phyloP scores from a whole-genome alignment of 2,113 vertebrate species.

The Trachemys scripta region DNA sequence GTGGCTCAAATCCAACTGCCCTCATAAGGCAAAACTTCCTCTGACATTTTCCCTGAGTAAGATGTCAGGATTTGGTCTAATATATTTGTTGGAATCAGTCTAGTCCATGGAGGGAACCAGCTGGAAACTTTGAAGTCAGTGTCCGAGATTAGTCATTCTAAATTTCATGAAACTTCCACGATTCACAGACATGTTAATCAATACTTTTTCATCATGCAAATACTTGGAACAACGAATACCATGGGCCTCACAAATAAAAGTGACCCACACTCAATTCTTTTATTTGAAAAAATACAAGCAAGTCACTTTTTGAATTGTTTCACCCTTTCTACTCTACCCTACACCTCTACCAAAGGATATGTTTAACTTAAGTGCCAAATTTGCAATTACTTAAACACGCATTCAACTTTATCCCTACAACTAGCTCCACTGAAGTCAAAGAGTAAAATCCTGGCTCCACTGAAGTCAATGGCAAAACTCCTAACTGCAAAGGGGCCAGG shows the following conservation, averaged over 20 bases:
- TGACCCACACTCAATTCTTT: neutral
- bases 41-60: conserved; percentile 16
- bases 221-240: neutral
- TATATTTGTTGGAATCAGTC: neutral
- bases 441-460: neutral
- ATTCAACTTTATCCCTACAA: neutral
- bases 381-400: neutral
- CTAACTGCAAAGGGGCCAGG: neutral
- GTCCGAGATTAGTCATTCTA: neutral
- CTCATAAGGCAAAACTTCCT: conserved; percentile 33
- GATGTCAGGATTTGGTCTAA: neutral
- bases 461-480: neutral
- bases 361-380: neutral
- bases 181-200: neutral
- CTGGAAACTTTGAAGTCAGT: neutral
- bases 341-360: neutral
- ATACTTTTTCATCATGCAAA: neutral
- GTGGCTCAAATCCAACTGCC: neutral
- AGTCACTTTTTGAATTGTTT: neutral
- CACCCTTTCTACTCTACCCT: neutral
- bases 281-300: neutral
- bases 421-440: neutral
- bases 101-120: neutral
- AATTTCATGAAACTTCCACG: conserved; percentile 4
- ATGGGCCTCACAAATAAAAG: neutral